Base-by-base conservation (phyloP, 2,113 vertebrate genomes). In the Poeciliopsis occidentalis region DNA sequence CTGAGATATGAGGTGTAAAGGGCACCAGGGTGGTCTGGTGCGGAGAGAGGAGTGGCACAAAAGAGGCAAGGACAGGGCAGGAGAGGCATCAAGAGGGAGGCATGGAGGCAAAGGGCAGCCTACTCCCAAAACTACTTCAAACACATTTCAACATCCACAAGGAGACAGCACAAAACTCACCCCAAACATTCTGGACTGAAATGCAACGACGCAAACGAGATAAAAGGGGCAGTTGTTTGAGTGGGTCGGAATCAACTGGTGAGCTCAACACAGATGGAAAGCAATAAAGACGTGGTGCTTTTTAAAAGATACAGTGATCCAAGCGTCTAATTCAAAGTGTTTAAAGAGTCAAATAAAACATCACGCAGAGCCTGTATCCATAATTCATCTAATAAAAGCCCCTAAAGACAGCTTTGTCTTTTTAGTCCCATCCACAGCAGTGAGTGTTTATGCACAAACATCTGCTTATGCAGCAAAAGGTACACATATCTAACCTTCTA, bases 361-460 rank as follows among this genome's bases (percentile, higher is more conserved):
- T 87, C 68, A 75, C 5, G 64, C 82, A 41, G 70, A 85, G 69
- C 75, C 63, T 72, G 62, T 22, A n/a, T 75, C 73, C 39, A 79
- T 86, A 83, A 87, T 84, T 92, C 85, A 72, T 57, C 71, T 65
- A 80, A 87, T 89, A 85, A 89, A 92, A 89, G 70, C 78, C 76
- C 51, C 44, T 19, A 51, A 68, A 41, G 73, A 82, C 76, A 78
- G 32, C 0, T 75, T 87, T 73, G 80, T 70, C 63, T 74, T 73
- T 71, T 71, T 73, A 81, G 84, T 88, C 61, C 75, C 90, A 91
- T 86, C 82, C 90, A 85, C 74, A 66, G 19, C 64, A 81, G 61
- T 75, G 65, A 75, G 65, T 91, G 87, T 92, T 91, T 92, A 91
- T 65, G 39, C 80, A 70, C 84, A 90, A 88, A 86, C 92, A 92